A percentile compares a stretch with the other conserved stretches of the same genome.
These are phyloP conservation scores for Pollenia griseotomentosa DNA, from an alignment of 2,888 invertebrate species.

Conservation along the genomic window DNA sequence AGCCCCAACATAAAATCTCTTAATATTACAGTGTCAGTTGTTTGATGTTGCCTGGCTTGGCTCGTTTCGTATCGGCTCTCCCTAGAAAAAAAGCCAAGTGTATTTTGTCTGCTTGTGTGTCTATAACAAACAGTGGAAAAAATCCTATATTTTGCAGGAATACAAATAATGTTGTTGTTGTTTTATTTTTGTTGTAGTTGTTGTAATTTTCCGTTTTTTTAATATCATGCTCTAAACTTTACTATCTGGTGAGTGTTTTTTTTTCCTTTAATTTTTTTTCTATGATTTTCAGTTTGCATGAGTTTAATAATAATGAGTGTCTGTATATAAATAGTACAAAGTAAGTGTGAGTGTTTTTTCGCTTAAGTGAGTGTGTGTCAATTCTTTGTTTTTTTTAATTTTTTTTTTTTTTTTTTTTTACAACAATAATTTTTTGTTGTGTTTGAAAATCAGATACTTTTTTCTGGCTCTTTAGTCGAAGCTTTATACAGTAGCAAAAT, in stretches of 20 bases:
- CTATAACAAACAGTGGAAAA: constrained; percentile 47
- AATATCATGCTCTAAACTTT: constrained; percentile 54
- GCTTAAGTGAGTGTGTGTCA: constrained; percentile 47
- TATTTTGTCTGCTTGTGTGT: constrained; percentile 52
- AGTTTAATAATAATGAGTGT: constrained; percentile 61
- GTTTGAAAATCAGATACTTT: constrained; percentile 51
- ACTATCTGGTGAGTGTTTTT: constrained; percentile 58
- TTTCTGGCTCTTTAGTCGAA: constrained; percentile 59
- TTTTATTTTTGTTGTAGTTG: constrained; percentile 15
- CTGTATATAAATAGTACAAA: background rate
- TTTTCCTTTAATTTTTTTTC: constrained; percentile 9
- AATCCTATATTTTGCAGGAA: constrained; percentile 63
- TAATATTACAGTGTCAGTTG: constrained; percentile 55
- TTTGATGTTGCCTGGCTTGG: constrained; percentile 43
- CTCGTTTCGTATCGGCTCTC: constrained; percentile 46
- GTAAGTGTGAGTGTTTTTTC: constrained; percentile 15
- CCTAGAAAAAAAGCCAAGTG: background rate
- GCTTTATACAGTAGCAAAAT: constrained; percentile 68
- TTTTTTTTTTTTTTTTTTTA: background rate
- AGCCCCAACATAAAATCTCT: constrained; percentile 60
- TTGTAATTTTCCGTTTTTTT: constrained; percentile 9
- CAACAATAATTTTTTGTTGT: constrained; percentile 4
- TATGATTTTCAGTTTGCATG: constrained; percentile 61
- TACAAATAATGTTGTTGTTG: constrained; percentile 31
- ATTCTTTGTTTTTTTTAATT: constrained; percentile 15